Conservation (phyloP, 2,113 vertebrate genomes). For the Gambusia affinis region DNA sequence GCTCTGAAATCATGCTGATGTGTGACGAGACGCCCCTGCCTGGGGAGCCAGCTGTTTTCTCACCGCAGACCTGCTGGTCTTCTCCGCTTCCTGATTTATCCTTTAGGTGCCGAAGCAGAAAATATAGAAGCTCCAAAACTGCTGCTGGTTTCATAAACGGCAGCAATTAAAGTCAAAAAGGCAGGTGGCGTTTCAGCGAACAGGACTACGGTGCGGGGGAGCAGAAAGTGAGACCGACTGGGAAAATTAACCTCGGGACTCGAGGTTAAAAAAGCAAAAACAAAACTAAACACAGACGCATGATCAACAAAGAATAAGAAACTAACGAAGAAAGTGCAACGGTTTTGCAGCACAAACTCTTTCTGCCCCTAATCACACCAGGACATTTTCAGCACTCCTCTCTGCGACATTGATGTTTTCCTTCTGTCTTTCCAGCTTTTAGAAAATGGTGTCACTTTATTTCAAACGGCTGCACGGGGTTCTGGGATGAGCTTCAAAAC, state of each 20-base stretch:
- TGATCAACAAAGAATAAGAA: too few species aligned
- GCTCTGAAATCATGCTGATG: constrained; percentile 39
- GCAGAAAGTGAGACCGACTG: not conserved
- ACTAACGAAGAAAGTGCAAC: too few species aligned
- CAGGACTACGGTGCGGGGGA: too few species aligned
- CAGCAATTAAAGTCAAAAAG: not conserved
- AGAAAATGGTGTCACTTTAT: not conserved
- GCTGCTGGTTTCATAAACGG: not conserved
- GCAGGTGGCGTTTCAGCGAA: too few species aligned
- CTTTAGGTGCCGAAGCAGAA: not conserved
- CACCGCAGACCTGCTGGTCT: constrained; percentile 9
- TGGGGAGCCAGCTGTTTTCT: constrained; percentile 30
- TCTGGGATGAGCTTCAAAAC: not conserved
- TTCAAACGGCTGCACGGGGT: not conserved
- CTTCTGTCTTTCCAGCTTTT: not conserved
- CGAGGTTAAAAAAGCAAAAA: too few species aligned
- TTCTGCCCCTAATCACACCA: too few species aligned
- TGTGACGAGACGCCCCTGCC: constrained; percentile 10
- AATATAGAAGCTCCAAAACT: too few species aligned
- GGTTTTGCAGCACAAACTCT: too few species aligned
- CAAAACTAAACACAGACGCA: too few species aligned
- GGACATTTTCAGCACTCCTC: too few species aligned
- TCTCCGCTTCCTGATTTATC: not conserved
- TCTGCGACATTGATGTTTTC: not conserved
- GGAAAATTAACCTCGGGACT: not conserved